phyloP scores from a whole-genome alignment of 2,888 invertebrate genomes.

The Encarsia formosa region DNA sequence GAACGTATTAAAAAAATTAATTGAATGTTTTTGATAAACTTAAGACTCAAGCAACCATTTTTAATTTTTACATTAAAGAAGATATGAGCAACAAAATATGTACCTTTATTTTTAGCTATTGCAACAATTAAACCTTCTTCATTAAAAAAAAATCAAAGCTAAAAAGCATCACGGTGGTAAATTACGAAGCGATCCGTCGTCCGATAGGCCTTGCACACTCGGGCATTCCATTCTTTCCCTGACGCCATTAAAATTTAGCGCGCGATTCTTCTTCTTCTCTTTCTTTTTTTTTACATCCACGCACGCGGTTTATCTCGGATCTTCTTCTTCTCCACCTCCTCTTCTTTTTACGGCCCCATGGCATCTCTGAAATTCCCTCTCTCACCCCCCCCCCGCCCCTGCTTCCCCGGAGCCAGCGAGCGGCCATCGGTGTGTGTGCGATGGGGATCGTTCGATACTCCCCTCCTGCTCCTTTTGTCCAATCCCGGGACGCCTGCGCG shows the following conservation, averaged over 20 bases:
- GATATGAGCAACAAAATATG: too few species aligned
- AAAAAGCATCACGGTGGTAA: not conserved
- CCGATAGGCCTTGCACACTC: too few species aligned
- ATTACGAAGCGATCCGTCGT: too few species aligned
- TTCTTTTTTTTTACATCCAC: too few species aligned
- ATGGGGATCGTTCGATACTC: conserved; percentile 27
- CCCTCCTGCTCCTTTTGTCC: conserved; percentile 22
- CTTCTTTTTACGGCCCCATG: conserved; percentile 41
- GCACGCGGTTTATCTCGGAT: conserved; percentile 38
- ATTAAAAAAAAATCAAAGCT: not conserved
- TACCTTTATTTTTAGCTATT: too few species aligned
- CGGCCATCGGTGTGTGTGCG: conserved; percentile 23
- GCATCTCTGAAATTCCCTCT: conserved; percentile 24
- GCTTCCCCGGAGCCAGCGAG: conserved; percentile 16
- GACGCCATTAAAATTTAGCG: conserved; percentile 24
- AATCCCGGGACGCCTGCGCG: conserved; percentile 21
- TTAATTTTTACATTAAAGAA: too few species aligned
- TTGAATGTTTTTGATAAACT: too few species aligned
- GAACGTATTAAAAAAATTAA: too few species aligned
- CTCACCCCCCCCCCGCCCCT: not conserved
- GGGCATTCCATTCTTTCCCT: not conserved
- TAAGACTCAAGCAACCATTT: too few species aligned
- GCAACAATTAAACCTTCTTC: too few species aligned
- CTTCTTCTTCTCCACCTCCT: conserved; percentile 38
- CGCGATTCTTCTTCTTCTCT: too few species aligned